Evolutionary conservation across 2,113 vertebrate genomes (phyloP).

Genomic region (human): GRCh38 chr5:5843001-5843500

Average conservation of each 20-base stretch:
- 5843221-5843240: background rate
- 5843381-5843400: background rate
- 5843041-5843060: background rate
- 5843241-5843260: background rate
- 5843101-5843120: background rate
- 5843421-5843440: background rate
- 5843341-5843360: fast-evolving
- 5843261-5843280: background rate
- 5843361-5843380: fast-evolving
- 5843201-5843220: background rate
- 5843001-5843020: too few relatives aligned
- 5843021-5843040: fast-evolving
- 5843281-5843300: background rate
- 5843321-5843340: background rate
- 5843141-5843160: background rate
- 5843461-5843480: background rate
- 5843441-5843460: background rate
- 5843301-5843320: too few relatives aligned
- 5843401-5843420: background rate
- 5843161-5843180: background rate
- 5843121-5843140: fast-evolving
- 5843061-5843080: too few relatives aligned
- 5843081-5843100: background rate
- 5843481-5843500: too few relatives aligned
- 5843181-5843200: background rate